Evolutionary conservation across 2,888 invertebrate species (phyloP).

Genomic region (Gymnoscelis rufifasciata): DNA sequence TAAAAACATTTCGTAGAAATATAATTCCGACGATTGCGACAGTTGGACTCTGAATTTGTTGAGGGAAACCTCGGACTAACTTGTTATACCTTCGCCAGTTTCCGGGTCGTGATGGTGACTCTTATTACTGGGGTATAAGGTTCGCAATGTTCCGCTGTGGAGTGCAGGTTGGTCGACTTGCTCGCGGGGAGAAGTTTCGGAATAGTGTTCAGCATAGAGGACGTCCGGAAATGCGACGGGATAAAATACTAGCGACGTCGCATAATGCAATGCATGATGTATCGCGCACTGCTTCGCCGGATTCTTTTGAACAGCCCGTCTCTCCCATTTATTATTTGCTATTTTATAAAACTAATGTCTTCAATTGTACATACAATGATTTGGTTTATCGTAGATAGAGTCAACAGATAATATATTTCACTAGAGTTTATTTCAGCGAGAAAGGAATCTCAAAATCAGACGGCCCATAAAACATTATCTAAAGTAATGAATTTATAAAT

Average conservation of each 20-base stretch:
- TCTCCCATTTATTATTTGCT: not conserved
- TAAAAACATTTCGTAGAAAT: conserved; percentile 31
- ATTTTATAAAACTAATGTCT: too few relatives aligned
- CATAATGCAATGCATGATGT: conserved; percentile 42
- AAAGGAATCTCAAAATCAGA: conserved; percentile 5
- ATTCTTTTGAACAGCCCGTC: conserved; percentile 22
- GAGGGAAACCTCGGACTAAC: conserved; percentile 36
- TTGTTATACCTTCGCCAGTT: conserved; percentile 37
- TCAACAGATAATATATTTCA: not conserved
- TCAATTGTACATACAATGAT: too few relatives aligned
- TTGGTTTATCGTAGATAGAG: too few relatives aligned
- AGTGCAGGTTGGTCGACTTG: conserved; percentile 28
- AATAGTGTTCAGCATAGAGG: conserved; percentile 43
- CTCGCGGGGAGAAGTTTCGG: conserved; percentile 38
- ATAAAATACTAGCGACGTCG: conserved; percentile 42
- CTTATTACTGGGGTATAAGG: conserved; percentile 16
- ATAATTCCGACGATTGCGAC: conserved; percentile 42
- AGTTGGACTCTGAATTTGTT: conserved; percentile 45
- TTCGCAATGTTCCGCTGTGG: conserved; percentile 9
- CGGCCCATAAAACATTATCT: conserved; percentile 25
- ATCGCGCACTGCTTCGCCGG: conserved; percentile 33
- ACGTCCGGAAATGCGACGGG: conserved; percentile 37
- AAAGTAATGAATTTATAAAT: conserved; percentile 37
- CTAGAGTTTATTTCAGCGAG: not conserved
- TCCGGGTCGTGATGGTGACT: conserved; percentile 14